These are phyloP conservation scores for Paralvinella palmiformis DNA, from an alignment of 1,140 invertebrate species.

Conservation along the genomic window DNA sequence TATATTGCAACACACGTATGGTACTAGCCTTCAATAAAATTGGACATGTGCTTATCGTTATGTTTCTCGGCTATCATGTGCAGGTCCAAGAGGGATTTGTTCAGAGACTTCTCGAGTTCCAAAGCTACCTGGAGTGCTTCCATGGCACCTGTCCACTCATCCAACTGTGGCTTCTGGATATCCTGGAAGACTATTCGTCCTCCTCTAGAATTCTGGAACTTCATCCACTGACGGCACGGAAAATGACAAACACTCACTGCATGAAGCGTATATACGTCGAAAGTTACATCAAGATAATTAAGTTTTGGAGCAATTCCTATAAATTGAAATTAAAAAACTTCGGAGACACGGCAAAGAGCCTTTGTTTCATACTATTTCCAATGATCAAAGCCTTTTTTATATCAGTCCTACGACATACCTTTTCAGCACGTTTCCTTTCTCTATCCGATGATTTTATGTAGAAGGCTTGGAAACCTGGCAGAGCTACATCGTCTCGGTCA, in stretches of 20 bases:
- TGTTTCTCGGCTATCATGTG: conserved; percentile 62
- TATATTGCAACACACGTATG: no score
- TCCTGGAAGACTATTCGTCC: conserved; percentile 59
- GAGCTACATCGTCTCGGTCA: conserved; percentile 81
- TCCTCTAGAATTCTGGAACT: conserved; percentile 75
- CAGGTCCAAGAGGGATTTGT: conserved; percentile 65
- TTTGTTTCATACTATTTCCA: no score
- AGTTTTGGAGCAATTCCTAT: no score
- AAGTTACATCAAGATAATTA: no score
- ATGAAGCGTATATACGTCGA: no score
- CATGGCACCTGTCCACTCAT: conserved; percentile 60
- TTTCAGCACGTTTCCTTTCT: conserved; percentile 69
- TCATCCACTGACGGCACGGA: no score
- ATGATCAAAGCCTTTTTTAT: no score
- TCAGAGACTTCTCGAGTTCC: conserved; percentile 70
- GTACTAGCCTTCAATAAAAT: conserved; percentile 67
- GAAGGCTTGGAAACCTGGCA: conserved; percentile 62
- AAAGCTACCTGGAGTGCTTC: conserved; percentile 70
- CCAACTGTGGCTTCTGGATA: conserved; percentile 55
- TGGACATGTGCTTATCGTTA: conserved; percentile 55
- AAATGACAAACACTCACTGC: no score
- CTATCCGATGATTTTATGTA: conserved; percentile 68
- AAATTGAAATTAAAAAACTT: no score
- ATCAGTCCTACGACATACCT: no score
- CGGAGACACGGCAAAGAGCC: no score